phyloP scores from a whole-genome alignment of 2,113 vertebrate species.

The Parotia lawesii region DNA sequence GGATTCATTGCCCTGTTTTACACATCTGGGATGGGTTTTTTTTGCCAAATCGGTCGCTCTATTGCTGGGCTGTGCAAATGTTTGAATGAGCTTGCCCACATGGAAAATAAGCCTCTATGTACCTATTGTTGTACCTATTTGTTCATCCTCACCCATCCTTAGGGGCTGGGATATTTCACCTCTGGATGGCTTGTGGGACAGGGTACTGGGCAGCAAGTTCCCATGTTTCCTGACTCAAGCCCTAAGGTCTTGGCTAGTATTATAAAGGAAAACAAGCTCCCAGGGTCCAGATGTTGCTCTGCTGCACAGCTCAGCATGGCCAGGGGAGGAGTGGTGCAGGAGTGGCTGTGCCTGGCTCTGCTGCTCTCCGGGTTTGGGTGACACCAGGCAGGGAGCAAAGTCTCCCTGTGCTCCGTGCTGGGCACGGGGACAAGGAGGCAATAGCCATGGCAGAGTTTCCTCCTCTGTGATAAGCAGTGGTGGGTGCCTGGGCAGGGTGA shows the following conservation, averaged over 20 bases:
- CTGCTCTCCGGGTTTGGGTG: background rate
- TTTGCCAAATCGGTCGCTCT: background rate
- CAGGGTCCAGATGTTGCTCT: background rate
- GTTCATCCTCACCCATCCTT: background rate
- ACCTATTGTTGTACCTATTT: background rate
- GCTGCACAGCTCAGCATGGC: background rate
- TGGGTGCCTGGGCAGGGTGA: background rate
- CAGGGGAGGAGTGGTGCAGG: background rate
- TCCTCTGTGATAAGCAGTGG: background rate
- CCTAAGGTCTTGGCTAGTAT: background rate
- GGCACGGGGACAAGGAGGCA: accelerated
- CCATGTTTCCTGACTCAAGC: background rate
- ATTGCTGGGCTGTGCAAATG: background rate
- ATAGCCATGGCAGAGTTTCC: background rate
- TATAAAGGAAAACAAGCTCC: background rate
- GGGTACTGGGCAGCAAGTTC: background rate
- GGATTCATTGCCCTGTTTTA: background rate
- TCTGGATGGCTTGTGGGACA: accelerated
- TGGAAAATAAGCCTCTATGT: background rate
- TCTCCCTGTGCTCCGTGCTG: accelerated
- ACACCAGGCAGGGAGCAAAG: background rate
- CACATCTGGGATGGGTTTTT: background rate
- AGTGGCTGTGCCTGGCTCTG: background rate
- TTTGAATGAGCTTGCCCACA: background rate
- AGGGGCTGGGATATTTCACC: background rate